Evolutionary conservation across 2,888 invertebrate genomes (phyloP).

Genomic region (Lordiphosa andalusiaca): DNA sequence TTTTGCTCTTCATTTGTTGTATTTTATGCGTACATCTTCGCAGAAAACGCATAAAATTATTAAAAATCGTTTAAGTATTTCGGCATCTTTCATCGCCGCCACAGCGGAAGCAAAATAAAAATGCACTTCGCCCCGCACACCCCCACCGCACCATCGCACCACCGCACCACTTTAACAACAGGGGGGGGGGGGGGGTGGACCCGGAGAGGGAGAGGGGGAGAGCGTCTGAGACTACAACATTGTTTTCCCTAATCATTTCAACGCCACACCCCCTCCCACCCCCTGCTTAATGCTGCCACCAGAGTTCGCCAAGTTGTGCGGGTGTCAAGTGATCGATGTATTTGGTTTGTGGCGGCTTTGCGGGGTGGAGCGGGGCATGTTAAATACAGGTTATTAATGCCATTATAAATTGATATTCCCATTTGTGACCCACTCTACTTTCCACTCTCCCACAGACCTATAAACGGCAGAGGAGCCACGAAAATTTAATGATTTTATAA

Average conservation of each 20-base stretch:
- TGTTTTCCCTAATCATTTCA: constrained; percentile 68
- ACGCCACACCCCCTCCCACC: constrained; percentile 36
- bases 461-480: constrained; percentile 3
- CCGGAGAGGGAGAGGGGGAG: background rate
- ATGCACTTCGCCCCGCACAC: constrained; percentile 3
- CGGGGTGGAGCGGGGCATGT: constrained; percentile 12
- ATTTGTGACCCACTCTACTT: constrained; percentile 26
- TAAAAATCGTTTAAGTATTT: constrained; percentile 76
- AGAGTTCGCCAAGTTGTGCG: constrained; percentile 47
- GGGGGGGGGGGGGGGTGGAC: background rate
- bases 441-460: constrained; percentile 24
- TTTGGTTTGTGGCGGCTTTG: constrained; percentile 13
- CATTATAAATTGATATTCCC: constrained; percentile 50
- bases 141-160: background rate
- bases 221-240: constrained; percentile 48
- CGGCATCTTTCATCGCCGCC: constrained; percentile 75
- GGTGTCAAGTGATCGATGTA: constrained; percentile 68
- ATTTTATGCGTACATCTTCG: constrained; percentile 76
- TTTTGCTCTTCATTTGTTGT: constrained; percentile 75
- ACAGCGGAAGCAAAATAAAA: constrained; percentile 71
- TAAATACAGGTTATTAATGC: constrained; percentile 52
- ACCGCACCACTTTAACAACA: background rate
- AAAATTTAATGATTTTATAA: constrained; percentile 62
- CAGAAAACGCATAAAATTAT: constrained; percentile 74
- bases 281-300: constrained; percentile 5